A percentile compares a stretch with the other conserved stretches of the same genome.
These are phyloP conservation scores for Colletes collaris DNA, from an alignment of 2,888 invertebrate genomes.

Conservation along the genomic window DNA sequence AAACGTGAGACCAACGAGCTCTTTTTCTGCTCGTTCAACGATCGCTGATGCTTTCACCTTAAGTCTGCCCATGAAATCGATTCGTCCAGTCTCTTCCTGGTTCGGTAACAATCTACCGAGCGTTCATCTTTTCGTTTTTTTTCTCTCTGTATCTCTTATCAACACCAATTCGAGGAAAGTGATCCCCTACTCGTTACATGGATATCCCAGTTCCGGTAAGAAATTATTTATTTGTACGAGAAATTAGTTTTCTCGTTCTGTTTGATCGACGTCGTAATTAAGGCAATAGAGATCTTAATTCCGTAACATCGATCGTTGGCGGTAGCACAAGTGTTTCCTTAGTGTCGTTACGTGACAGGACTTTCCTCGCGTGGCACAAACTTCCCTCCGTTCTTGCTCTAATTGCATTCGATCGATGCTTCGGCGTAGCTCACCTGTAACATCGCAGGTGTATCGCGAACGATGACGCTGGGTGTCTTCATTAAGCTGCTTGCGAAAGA, in stretches of 20 bases:
- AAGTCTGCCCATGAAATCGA: background rate
- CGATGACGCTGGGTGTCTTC: constrained; percentile 15
- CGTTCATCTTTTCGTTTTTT: background rate
- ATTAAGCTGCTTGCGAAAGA: constrained; percentile 19
- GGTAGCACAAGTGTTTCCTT: background rate
- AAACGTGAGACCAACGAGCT: background rate
- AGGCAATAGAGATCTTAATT: constrained; percentile 10
- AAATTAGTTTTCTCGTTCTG: constrained; percentile 10
- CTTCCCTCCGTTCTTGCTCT: constrained; percentile 13
- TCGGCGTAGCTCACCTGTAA: background rate
- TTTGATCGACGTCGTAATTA: constrained; percentile 25
- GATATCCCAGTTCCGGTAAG: constrained; percentile 20
- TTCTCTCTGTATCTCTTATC: background rate
- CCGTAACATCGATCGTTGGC: constrained; percentile 1
- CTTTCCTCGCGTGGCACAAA: constrained; percentile 8
- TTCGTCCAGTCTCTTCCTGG: constrained; percentile 33
- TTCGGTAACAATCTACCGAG: constrained; percentile 17
- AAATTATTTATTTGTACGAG: background rate
- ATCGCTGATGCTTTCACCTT: constrained; percentile 35
- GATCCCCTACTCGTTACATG: background rate
- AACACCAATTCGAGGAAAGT: constrained; percentile 2
- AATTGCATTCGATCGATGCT: constrained; percentile 34
- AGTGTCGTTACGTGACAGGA: constrained; percentile 20
- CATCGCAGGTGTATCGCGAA: constrained; percentile 15
- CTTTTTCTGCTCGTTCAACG: constrained; percentile 10